Percentiles rank a stretch among this genome's conserved stretches.
Conservation (phyloP, 2,888 invertebrate species). For the Troides helena region DNA sequence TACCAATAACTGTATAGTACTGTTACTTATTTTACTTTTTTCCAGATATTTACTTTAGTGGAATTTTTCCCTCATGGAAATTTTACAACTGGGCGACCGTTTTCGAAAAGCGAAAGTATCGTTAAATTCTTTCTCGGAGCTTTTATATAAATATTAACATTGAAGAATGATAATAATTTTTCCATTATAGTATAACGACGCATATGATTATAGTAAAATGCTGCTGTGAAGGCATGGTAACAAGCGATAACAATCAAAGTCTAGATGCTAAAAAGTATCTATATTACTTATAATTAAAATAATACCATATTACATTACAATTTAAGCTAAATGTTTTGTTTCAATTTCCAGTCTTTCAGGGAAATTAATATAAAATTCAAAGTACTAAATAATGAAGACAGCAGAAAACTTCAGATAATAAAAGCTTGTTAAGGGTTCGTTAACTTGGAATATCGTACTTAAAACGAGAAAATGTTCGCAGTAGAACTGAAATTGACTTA, state of each 20-base stretch:
- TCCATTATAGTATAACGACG: too few relatives aligned
- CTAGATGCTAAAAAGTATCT: too few relatives aligned
- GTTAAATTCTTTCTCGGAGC: too few relatives aligned
- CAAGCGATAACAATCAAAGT: too few relatives aligned
- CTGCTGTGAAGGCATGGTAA: too few relatives aligned
- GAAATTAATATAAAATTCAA: conserved; percentile 1
- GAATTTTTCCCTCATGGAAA: not conserved
- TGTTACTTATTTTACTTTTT: not conserved
- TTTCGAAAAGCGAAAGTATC: too few relatives aligned
- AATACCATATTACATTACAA: too few relatives aligned
- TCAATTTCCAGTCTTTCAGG: not conserved
- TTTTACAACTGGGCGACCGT: too few relatives aligned
- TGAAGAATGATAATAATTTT: too few relatives aligned
- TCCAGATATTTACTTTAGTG: not conserved
- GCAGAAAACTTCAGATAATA: conserved; percentile 11
- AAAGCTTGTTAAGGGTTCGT: conserved; percentile 21
- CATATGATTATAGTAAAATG: too few relatives aligned
- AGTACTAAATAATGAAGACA: conserved; percentile 12
- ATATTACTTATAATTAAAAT: too few relatives aligned
- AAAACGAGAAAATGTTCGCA: conserved; percentile 16
- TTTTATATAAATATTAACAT: too few relatives aligned
- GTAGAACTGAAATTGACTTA: conserved; percentile 21
- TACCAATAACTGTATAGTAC: conserved; percentile 2
- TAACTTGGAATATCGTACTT: conserved; percentile 17
- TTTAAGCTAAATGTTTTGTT: not conserved